These are phyloP conservation scores for Heliconius melpomene DNA, from an alignment of 1,140 invertebrate genomes.

Conservation along the genomic window DNA sequence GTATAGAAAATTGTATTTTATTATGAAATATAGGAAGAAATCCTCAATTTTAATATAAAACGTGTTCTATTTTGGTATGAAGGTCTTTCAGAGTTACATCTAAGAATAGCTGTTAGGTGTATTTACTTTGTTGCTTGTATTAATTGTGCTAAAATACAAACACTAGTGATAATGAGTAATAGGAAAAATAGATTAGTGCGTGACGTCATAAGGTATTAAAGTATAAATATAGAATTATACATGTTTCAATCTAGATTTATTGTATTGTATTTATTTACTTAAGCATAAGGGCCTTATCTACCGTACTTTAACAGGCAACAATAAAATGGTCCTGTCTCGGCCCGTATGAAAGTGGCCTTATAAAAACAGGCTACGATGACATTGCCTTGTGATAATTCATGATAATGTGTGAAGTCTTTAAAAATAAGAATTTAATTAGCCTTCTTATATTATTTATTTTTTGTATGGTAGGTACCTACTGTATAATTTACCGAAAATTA, in stretches of 20 bases:
- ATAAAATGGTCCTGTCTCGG: not conserved
- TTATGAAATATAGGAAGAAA: not conserved
- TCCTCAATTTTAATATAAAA: not conserved
- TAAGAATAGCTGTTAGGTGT: not conserved
- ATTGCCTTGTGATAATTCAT: not conserved
- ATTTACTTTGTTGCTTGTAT: constrained; percentile 16
- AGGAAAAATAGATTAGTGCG: not conserved
- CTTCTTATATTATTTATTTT: not conserved
- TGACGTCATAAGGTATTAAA: not conserved
- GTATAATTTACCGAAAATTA: not conserved
- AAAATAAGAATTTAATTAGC: not conserved
- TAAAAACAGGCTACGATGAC: not conserved
- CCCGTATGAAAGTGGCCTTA: not conserved
- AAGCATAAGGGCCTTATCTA: not conserved
- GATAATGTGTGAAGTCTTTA: not conserved
- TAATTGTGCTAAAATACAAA: not conserved
- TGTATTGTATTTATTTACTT: not conserved
- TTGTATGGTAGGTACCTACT: not conserved
- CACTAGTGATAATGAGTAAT: not conserved
- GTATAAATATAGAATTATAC: not conserved
- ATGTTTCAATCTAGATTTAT: not conserved
- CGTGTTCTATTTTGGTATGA: constrained; percentile 14
- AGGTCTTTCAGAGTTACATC: constrained; percentile 6
- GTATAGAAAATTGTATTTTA: not conserved
- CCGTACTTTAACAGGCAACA: not conserved